Conservation (phyloP, 2,113 vertebrate species). For the Ceuthmochares aereus region DNA sequence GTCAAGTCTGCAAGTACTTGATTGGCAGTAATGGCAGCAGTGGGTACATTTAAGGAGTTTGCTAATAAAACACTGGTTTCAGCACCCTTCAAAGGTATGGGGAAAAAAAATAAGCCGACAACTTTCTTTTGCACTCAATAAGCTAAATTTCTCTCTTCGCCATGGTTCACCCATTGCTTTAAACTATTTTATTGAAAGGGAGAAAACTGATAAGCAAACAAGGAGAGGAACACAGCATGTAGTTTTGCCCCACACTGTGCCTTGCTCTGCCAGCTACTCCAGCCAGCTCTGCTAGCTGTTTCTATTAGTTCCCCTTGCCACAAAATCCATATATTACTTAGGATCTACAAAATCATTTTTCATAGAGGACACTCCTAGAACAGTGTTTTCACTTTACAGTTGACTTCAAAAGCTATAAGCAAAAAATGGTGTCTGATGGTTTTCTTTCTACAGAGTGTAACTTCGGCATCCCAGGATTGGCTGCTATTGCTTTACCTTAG, state of each 20-base stretch:
- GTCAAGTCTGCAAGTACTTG: neutral
- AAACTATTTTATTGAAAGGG: neutral
- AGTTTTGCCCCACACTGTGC: neutral
- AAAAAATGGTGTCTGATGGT: neutral
- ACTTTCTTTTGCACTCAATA: neutral
- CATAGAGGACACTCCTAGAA: neutral
- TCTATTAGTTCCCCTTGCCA: neutral
- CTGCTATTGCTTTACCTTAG: neutral
- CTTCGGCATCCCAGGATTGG: neutral
- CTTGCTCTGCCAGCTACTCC: neutral
- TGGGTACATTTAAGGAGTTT: neutral
- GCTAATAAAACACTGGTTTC: neutral
- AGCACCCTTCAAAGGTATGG: neutral
- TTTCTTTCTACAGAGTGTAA: neutral
- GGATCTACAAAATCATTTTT: neutral
- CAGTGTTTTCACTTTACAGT: neutral
- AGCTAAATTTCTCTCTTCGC: neutral
- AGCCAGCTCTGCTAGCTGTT: neutral
- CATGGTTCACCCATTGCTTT: neutral
- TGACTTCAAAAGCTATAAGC: neutral
- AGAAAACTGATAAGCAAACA: neutral
- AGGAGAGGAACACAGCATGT: neutral
- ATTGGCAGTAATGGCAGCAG: neutral
- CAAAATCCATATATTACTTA: accelerated
- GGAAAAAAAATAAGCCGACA: neutral